Evolutionary conservation across 92 coral and sea anemone genomes (phyloP).

Genomic region (Heliopora coerulea): DNA sequence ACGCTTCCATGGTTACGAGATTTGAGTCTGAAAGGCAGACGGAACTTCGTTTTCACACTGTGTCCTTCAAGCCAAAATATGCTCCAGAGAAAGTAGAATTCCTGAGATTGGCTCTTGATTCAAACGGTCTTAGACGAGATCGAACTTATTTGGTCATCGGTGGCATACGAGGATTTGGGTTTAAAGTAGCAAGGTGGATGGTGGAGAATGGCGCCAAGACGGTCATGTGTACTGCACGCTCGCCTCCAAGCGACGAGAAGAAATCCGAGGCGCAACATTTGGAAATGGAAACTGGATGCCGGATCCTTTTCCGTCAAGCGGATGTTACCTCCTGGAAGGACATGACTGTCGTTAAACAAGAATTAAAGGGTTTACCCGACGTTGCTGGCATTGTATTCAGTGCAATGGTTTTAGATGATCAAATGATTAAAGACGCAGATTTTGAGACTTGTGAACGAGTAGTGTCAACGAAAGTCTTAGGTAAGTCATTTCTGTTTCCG

Average conservation of each 20-base stretch:
- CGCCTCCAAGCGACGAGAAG: conserved; percentile 28
- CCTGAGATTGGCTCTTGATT: conserved; percentile 5
- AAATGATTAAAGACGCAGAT: conserved; percentile 49
- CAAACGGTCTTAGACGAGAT: conserved; percentile 51
- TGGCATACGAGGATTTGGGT: conserved; percentile 69
- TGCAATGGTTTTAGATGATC: conserved; percentile 74
- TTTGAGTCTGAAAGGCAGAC: background rate
- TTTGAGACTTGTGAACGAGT: conserved; percentile 52
- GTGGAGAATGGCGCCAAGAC: conserved; percentile 9
- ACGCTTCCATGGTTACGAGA: background rate
- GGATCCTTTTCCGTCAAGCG: conserved; percentile 54
- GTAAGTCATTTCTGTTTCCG: too few relatives aligned
- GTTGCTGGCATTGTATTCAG: conserved; percentile 64
- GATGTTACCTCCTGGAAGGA: conserved; percentile 50
- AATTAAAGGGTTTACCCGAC: conserved; percentile 51
- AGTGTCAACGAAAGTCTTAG: conserved; percentile 69
- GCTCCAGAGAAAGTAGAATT: background rate
- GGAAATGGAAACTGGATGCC: conserved; percentile 52
- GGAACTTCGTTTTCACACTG: background rate
- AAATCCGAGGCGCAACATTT: conserved; percentile 47
- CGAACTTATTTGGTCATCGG: conserved; percentile 65
- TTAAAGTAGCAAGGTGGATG: conserved; percentile 73
- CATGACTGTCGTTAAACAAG: conserved; percentile 23
- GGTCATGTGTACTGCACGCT: too few relatives aligned
- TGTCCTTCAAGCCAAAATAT: background rate